Evolutionary conservation across 2,888 invertebrate genomes (phyloP), one percentile per base, ranked within the genome.

Genomic region (Amblyteles armatorius): DNA sequence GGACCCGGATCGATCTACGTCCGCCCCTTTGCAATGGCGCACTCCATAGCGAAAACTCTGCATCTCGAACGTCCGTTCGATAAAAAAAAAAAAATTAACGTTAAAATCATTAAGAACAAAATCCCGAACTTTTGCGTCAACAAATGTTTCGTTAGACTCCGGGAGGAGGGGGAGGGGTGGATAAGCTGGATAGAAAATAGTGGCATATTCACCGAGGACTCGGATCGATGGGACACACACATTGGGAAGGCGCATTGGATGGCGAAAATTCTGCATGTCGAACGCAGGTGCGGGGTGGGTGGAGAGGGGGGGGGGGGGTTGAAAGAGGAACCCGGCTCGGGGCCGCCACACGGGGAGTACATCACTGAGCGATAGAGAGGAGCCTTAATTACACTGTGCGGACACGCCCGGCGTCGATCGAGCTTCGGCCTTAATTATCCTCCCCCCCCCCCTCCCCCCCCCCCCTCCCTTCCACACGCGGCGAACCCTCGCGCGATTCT

Each of bases 371-470:
- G 69, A 63, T 69, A 22, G 52, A 76, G 71, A 78, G 33, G 65
- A 65, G 78, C 73, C 72, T 81, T 84, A 78, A 84, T 84, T 78
- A 84, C 73, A 63, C 77, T 65, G 26, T 22, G 60, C 50, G 73
- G 63, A 81, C 60, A 82, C 36, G 44, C 40, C 52, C 67, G 48
- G 65, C 50, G 48, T 82, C 79, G 79, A 79, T 85, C 33, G 52
- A 52, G 57, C 48, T 69, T 76, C 71, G 84, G 82, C 79, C 76
- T 85, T 76, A 85, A 85, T 85, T 85, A 72, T 82, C 79, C 44
- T 67, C 44, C 52, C 48, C 52, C 52, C 19, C 57, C 9, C 73
- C 44, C n/a, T n/a, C 13, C 11, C 57, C 6, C 57, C 9, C 73
- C 44, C 13, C 11, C 44, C 6, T 0, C 44, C 13, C 44, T 13